Base-by-base conservation (phyloP, 1,140 invertebrate genomes). In the Drosophila novamexicana region DNA sequence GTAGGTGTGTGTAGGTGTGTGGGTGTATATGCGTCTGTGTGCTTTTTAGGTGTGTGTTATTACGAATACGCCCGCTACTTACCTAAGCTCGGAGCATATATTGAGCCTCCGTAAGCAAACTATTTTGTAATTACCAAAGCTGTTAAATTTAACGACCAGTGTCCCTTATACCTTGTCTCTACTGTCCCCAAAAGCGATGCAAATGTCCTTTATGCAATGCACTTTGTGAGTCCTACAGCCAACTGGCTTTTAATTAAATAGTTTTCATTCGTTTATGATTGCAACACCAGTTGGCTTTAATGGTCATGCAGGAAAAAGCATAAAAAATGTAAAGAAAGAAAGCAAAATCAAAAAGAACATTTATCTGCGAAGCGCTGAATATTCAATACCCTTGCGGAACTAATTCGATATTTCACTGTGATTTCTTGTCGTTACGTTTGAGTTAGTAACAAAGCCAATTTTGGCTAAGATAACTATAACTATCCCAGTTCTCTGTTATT, bases 81-180 rank as follows among this genome's bases (percentile, higher is more conserved):
- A 59, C 34, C 29, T 45, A 36, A 40, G 68, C 68, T 49, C 16
- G 22, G 18, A 12, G 16, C 53, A 37, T 53, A 59, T 45, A 57
- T 77, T 44, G 53, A 37, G 42, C 64, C 29, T 16, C 6, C 45
- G 53, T 39, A 72, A 16, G 39, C 40, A 16, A 88, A 86, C 79
- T 88, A 83, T 88, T 86, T 89, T 79, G 84, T 81, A 86, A 80
- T 86, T 86, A 86, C 83, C 61, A 71, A 80, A 75, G 84, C 63
- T 89, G 77, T 88, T 89, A 77, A 88, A 65, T 83, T 88, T 89
- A 77, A 88, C 67, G 73, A 61, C 62, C 59, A 44, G 42, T 44
- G 42, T 65, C 68, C 61, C 44, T 36, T 57, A 22, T 44, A 18
- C 7, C 53, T 1, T 9, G 37, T 42, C 44, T 56, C 56, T 47